Evolutionary conservation across 1,140 invertebrate species (phyloP), one percentile per base, ranked within the genome.

Genomic region (Pseudomyrmex flavicornis): DNA sequence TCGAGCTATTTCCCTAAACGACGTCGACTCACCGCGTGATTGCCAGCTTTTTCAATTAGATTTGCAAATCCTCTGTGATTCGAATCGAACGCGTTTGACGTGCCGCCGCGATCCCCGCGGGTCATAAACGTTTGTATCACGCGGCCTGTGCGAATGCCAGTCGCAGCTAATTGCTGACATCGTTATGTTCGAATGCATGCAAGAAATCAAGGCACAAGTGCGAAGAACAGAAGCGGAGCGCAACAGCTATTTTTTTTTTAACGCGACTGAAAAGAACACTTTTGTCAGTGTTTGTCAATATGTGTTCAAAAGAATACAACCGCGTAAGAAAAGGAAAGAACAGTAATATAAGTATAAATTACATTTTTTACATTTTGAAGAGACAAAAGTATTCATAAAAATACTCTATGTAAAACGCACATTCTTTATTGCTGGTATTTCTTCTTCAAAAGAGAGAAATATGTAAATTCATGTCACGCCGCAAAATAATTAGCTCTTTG

Each of bases 401-500:
- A 48, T 58, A 54, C 10, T 77, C 68, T 44, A 66, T 44, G 61
- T 44, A 68, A 35, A 13, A 17, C 35, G 35, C 50, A 46, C 48
- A 69, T 44, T 54, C 26, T 77, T 77, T 77, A 54, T 46, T 35
- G 35, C 35, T 5, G 0, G 13, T 46, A 54, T 20, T 4, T 26
- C 26, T 61, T 22, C 20, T 13, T 48, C 17, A 17, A 2, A 77
- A 77, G 68, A 8, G 72, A 69, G 50, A 69, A 77, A 77, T 52
- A 68, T 22, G 63, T 9, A 69, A 77, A 77, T 77, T 77, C 44
- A 77, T 65, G 13, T 77, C 15, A 46, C 35, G 13, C 48, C 44
- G 17, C 35, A 56, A 77, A 56, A 68, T 77, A 77, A 77, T 77
- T 77, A 69, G 68, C 75, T 56, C 63, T 77, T 77, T 77, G 75